A percentile compares a stretch with the other conserved stretches of the same genome.
These are phyloP conservation scores for Blastomussa wellsi DNA, from an alignment of 92 coral and sea anemone genomes.

Conservation along the genomic window DNA sequence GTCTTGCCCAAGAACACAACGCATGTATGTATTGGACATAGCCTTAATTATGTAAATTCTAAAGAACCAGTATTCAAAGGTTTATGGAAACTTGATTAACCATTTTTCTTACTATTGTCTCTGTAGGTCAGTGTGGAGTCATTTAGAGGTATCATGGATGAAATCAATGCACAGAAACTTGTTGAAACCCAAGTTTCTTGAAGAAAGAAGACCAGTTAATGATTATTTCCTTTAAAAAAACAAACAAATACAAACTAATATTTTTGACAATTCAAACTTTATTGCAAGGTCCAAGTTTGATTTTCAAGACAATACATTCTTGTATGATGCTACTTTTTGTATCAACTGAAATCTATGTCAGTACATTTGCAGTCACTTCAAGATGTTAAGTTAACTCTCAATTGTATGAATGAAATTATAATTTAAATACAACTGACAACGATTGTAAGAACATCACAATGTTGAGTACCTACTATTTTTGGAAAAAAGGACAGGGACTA, in stretches of 20 bases:
- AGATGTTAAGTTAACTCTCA: background rate
- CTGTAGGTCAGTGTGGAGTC: constrained; percentile 93
- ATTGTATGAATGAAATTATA: background rate
- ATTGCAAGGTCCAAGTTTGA: background rate
- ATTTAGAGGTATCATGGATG: constrained; percentile 89
- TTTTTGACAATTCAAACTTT: background rate
- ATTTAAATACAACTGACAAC: too few relatives aligned
- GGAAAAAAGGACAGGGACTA: background rate
- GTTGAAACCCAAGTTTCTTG: constrained; percentile 74
- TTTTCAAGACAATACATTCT: background rate
- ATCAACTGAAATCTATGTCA: background rate
- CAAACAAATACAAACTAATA: background rate
- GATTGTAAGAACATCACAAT: too few relatives aligned
- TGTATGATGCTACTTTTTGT: background rate
- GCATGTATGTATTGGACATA: too few relatives aligned
- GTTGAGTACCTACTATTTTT: too few relatives aligned
- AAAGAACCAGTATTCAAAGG: too few relatives aligned
- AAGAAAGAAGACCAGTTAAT: background rate
- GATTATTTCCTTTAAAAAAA: background rate
- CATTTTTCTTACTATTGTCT: background rate
- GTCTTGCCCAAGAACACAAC: too few relatives aligned
- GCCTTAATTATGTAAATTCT: too few relatives aligned
- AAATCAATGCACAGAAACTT: constrained; percentile 77
- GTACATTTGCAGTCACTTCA: background rate
- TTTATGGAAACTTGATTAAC: background rate